phyloP scores from a whole-genome alignment of 2,797 vertebrate species.

The Kryptolebias ocellatus region DNA sequence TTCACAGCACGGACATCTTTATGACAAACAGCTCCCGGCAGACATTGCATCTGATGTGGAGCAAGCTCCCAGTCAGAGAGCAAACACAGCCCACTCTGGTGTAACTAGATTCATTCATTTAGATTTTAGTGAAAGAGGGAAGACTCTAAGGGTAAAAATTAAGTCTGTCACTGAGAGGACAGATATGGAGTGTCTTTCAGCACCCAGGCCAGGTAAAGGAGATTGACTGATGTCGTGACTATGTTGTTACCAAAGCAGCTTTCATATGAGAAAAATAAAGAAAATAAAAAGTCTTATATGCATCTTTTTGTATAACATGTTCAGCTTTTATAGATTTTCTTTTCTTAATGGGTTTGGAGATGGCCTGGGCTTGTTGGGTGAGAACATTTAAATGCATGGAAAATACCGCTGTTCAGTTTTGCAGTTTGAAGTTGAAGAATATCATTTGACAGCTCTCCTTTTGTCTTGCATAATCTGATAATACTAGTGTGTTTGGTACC shows the following conservation, averaged over 20 bases:
- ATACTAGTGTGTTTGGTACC: constrained; percentile 9
- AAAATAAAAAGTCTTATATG: constrained; percentile 92
- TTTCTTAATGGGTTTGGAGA: constrained; percentile 86
- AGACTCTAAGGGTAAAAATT: constrained; percentile 35
- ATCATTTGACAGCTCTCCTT: constrained; percentile 40
- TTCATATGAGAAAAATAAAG: constrained; percentile 85
- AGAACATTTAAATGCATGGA: constrained; percentile 70
- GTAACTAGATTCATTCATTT: constrained; percentile 80
- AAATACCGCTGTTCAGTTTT: constrained; percentile 50
- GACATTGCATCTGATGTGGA: constrained; percentile 80
- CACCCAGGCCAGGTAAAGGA: constrained; percentile 83
- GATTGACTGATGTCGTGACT: constrained; percentile 91
- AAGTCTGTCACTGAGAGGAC: constrained; percentile 54
- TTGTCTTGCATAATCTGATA: constrained; percentile 38
- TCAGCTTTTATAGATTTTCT: constrained; percentile 96
- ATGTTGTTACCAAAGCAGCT: constrained; percentile 99
- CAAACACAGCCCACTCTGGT: constrained; percentile 77
- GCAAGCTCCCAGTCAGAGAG: constrained; percentile 54
- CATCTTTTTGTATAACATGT: constrained; percentile 99
- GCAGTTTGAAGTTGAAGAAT: constrained; percentile 41
- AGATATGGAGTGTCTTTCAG: constrained; percentile 83
- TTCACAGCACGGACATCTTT: constrained; percentile 98
- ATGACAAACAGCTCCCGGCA: constrained; percentile 88
- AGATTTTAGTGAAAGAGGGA: constrained; percentile 74
- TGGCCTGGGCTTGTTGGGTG: constrained; percentile 79